Conservation (phyloP, 2,888 invertebrate genomes). For the Beris chalybata region DNA sequence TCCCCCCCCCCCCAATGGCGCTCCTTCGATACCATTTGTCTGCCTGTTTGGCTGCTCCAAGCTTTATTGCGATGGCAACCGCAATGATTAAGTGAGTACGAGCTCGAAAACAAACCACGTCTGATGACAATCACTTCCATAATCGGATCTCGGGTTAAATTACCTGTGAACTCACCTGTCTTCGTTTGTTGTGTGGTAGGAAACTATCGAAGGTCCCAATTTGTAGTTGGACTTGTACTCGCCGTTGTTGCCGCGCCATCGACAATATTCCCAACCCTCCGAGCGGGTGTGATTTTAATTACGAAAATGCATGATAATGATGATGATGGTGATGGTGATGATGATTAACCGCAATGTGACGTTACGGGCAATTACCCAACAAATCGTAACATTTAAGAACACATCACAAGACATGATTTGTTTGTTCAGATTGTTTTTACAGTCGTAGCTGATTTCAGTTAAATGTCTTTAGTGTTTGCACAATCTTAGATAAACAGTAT, state of each 20-base stretch:
- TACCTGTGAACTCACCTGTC: slow-evolving; percentile 25
- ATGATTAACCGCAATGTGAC: slow-evolving; percentile 20
- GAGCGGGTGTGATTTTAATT: slow-evolving; percentile 27
- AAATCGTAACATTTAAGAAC: slow-evolving; percentile 11
- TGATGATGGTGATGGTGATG: slow-evolving; percentile 23
- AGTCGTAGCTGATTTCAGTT: no score
- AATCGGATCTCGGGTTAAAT: slow-evolving; percentile 27
- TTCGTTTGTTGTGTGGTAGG: neutral
- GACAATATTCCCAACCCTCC: neutral
- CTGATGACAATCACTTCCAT: slow-evolving; percentile 20
- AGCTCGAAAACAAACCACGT: slow-evolving; percentile 23
- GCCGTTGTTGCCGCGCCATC: neutral
- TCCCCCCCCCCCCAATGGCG: no score
- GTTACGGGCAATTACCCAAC: slow-evolving; percentile 25
- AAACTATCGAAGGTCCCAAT: neutral
- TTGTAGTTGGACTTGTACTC: neutral
- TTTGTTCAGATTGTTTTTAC: no score
- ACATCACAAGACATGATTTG: no score
- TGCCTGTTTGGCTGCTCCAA: no score
- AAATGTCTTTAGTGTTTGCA: no score
- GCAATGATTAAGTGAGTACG: slow-evolving; percentile 27
- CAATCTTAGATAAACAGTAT: no score
- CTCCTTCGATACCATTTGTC: no score
- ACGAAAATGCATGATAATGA: slow-evolving; percentile 9
- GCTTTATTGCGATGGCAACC: neutral